These are phyloP conservation scores for Cynopterus brachyotis DNA, from an alignment of 2,113 vertebrate species.

Conservation along the genomic window DNA sequence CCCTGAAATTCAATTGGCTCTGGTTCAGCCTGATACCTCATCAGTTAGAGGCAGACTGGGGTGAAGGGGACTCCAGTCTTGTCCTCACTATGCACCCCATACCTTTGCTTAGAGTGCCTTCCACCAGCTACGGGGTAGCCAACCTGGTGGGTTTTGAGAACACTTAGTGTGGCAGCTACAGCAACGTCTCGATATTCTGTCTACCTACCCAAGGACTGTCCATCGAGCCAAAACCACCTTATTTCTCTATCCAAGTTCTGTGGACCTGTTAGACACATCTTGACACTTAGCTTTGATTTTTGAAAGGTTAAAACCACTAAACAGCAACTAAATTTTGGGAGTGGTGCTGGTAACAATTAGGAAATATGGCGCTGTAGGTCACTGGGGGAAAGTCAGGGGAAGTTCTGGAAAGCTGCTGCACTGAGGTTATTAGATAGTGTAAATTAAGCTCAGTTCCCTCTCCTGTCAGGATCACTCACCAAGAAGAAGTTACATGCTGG, in stretches of 20 bases:
- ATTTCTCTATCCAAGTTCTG: background rate
- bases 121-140: background rate
- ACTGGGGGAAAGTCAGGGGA: background rate
- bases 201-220: background rate
- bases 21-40: background rate
- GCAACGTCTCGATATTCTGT: background rate
- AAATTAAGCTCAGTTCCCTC: background rate
- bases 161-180: background rate
- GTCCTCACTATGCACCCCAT: background rate
- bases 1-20: background rate
- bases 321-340: background rate
- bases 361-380: background rate
- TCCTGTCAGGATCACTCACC: background rate
- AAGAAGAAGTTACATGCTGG: background rate
- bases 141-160: background rate
- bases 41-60: constrained; percentile 12
- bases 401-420: background rate
- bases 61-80: background rate
- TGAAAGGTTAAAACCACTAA: background rate
- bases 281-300: background rate
- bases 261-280: background rate
- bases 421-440: background rate
- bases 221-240: too few species aligned
- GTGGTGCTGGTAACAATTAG: background rate
- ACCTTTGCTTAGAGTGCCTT: background rate